Base-by-base conservation (phyloP, 2,888 invertebrate species). In the Apotomis betuletana region DNA sequence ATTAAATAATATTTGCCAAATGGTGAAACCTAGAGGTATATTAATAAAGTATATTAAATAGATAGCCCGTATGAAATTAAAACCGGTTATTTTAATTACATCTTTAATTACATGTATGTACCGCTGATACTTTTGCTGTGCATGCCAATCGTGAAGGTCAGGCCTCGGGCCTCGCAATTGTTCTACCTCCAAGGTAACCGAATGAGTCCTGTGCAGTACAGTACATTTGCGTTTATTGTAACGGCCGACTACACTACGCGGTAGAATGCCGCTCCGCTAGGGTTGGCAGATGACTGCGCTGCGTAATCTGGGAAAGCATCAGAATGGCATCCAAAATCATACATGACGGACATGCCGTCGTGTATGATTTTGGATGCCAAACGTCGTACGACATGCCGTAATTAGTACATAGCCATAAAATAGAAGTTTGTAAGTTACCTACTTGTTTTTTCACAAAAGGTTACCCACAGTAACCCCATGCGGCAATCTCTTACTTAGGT, bases 51-150 rank as follows among this genome's bases (percentile, higher is more conserved):
- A 4, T 49, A 59, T 6, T 41, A 52, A 54, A 54, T 62, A 51
- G 12, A 55, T 57, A 65, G 27, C 27, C 46, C 36, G 27, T 55
- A 55, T 27, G 54, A 15, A 52, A 60, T 64, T 4, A 12, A 65
- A 70, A 44, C 59, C 27, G 38, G 36, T 46, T 64, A 4, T 64
- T 49, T 58, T 59, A 64, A 64, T 67, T 49, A 65, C 15, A 61
- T 36, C 10, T n/a, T 62, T 58, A 15, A 49, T 49, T 60, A 49
- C 61, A 57, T 10, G 55, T 54, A 67, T 44, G 36, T 62, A 51
- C 51, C 13, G 58, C 57, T 62, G 62, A 46, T 68, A 72, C 72
- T 72, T 72, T 72, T 68, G 63, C 67, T 57, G 55, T 57, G 62
- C 64, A 63, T 57, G 71, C 67, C 36, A 44, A 63, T 61, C 51